Percentiles rank a stretch among this genome's conserved stretches.
Evolutionary conservation across 92 coral and sea anemone genomes (phyloP).

Genomic region (Pocillopora grandis): DNA sequence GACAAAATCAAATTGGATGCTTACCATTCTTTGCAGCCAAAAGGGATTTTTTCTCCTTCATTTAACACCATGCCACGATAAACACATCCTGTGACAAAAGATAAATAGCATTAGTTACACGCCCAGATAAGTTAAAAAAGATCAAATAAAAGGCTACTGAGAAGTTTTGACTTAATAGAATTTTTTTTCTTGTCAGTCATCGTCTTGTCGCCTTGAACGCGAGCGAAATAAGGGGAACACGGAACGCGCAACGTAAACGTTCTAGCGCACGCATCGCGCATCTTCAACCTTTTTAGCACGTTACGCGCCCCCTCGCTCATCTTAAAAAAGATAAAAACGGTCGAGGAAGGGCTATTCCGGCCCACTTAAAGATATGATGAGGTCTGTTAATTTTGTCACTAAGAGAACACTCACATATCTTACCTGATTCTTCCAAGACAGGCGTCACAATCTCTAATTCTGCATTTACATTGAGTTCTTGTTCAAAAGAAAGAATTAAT

Average conservation of each 20-base stretch:
- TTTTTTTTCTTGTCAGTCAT: no score
- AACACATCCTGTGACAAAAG: slow-evolving; percentile 32
- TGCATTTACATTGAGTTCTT: neutral
- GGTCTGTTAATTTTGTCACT: neutral
- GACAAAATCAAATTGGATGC: neutral
- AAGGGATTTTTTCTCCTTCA: slow-evolving; percentile 44
- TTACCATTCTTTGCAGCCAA: slow-evolving; percentile 62
- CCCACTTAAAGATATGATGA: no score
- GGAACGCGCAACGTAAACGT: no score
- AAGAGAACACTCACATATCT: neutral
- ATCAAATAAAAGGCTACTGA: neutral
- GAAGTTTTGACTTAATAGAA: no score
- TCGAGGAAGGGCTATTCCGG: no score
- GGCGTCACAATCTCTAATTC: slow-evolving; percentile 29
- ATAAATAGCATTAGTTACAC: neutral
- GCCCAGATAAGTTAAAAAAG: neutral
- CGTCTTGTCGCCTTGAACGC: no score
- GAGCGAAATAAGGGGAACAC: no score
- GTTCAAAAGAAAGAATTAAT: neutral
- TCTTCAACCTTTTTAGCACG: no score
- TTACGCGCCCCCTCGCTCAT: no score
- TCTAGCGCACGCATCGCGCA: no score
- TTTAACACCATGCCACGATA: slow-evolving; percentile 44
- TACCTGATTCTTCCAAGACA: slow-evolving; percentile 54
- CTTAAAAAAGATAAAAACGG: no score